phyloP scores from a whole-genome alignment of 2,888 invertebrate genomes.

The Cynaeus angustus region DNA sequence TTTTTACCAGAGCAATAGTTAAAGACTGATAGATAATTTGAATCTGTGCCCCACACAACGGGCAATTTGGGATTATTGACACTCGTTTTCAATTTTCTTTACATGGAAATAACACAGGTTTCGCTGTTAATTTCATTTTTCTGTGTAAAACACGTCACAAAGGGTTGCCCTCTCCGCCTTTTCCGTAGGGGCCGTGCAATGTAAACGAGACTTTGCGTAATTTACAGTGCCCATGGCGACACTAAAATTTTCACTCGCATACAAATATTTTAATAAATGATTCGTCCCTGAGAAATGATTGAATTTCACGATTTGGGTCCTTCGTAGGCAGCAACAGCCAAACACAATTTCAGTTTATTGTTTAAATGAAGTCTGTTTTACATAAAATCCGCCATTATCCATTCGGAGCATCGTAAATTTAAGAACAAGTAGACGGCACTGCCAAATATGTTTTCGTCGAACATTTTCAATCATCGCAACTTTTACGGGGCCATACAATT shows the following conservation, averaged over 20 bases:
- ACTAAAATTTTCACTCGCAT: slow-evolving; percentile 38
- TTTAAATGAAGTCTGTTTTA: slow-evolving; percentile 51
- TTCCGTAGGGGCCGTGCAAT: slow-evolving; percentile 10
- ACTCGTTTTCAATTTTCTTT: too few relatives aligned
- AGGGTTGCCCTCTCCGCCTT: background rate
- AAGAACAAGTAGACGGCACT: slow-evolving; percentile 52
- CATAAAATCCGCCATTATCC: slow-evolving; percentile 50
- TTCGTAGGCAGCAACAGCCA: slow-evolving; percentile 10
- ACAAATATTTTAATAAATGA: slow-evolving; percentile 33
- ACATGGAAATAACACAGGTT: background rate
- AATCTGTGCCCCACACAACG: too few relatives aligned
- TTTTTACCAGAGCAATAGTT: too few relatives aligned
- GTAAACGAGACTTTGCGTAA: slow-evolving; percentile 25
- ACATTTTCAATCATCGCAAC: slow-evolving; percentile 64
- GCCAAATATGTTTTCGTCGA: slow-evolving; percentile 64
- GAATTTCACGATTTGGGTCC: slow-evolving; percentile 10
- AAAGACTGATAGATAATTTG: too few relatives aligned
- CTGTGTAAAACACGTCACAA: slow-evolving; percentile 1
- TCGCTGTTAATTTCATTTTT: background rate
- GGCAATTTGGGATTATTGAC: too few relatives aligned
- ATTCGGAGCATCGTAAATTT: slow-evolving; percentile 52
- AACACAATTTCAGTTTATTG: slow-evolving; percentile 45
- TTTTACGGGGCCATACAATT: slow-evolving; percentile 63
- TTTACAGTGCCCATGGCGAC: slow-evolving; percentile 25
- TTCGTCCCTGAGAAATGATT: slow-evolving; percentile 5